Conservation (phyloP, 2,113 vertebrate genomes). For the Castor canadensis region DNA sequence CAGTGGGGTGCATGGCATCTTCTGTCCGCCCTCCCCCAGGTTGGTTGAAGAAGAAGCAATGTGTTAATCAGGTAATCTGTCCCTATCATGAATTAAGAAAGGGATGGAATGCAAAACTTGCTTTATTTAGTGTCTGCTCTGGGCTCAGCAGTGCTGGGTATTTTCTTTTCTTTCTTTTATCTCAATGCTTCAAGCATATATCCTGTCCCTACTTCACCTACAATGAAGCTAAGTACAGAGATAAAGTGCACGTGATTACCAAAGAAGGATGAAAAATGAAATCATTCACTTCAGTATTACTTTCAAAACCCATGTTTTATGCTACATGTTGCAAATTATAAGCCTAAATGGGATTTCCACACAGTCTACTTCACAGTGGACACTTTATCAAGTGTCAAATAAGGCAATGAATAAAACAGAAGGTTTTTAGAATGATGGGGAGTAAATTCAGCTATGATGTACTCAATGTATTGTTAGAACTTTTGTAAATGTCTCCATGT, state of each 20-base stretch:
- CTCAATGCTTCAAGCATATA: accelerated
- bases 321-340: neutral
- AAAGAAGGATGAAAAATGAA: neutral
- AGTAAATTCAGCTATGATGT: no score
- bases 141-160: accelerated
- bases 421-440: no score
- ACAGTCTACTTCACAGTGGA: neutral
- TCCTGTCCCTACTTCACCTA: no score
- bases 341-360: neutral
- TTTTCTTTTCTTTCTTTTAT: neutral
- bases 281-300: neutral
- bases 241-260: neutral
- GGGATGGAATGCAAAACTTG: neutral
- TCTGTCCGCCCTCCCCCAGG: neutral
- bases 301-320: neutral
- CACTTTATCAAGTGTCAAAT: neutral
- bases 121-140: neutral
- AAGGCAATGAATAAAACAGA: neutral
- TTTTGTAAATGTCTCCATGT: no score
- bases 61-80: neutral
- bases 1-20: accelerated
- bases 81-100: neutral
- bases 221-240: neutral
- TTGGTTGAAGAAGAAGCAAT: neutral
- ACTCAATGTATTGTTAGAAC: no score